phyloP scores from a whole-genome alignment of 2,888 invertebrate species.

The Tillus elongatus region DNA sequence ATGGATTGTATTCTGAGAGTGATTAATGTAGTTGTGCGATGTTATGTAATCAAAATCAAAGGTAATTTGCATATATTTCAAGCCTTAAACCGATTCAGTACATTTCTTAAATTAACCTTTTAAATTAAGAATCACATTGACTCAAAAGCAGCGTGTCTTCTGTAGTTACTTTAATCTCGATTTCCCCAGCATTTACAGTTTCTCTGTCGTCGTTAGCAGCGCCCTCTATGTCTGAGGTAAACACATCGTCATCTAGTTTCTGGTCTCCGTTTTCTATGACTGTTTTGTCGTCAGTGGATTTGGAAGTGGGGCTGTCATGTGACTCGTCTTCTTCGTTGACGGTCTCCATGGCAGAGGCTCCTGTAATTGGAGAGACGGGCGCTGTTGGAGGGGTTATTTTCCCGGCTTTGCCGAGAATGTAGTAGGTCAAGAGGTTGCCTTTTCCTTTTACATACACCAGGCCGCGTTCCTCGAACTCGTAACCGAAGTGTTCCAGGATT shows the following conservation, averaged over 20 bases:
- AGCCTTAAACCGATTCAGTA: no score
- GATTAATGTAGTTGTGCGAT: no score
- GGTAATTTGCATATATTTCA: no score
- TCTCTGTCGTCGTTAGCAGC: slow-evolving; percentile 25
- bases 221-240: slow-evolving; percentile 30
- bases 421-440: slow-evolving; percentile 92
- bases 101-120: no score
- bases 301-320: slow-evolving; percentile 36
- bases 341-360: slow-evolving; percentile 36
- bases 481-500: slow-evolving; percentile 82
- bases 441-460: slow-evolving; percentile 95
- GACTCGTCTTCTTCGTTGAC: slow-evolving; percentile 42
- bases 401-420: slow-evolving; percentile 57
- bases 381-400: slow-evolving; percentile 38
- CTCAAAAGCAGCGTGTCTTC: slow-evolving; percentile 35
- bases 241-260: slow-evolving; percentile 33
- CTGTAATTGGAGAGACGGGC: slow-evolving; percentile 33
- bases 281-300: slow-evolving; percentile 39
- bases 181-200: slow-evolving; percentile 30
- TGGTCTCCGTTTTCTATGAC: slow-evolving; percentile 34
- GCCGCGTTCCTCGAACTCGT: slow-evolving; percentile 88
- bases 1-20: no score
- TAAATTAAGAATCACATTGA: slow-evolving; percentile 28
- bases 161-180: slow-evolving; percentile 32
- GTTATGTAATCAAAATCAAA: no score